These are phyloP conservation scores for Notolabrus celidotus DNA, from an alignment of 2,797 vertebrate genomes.

Conservation along the genomic window DNA sequence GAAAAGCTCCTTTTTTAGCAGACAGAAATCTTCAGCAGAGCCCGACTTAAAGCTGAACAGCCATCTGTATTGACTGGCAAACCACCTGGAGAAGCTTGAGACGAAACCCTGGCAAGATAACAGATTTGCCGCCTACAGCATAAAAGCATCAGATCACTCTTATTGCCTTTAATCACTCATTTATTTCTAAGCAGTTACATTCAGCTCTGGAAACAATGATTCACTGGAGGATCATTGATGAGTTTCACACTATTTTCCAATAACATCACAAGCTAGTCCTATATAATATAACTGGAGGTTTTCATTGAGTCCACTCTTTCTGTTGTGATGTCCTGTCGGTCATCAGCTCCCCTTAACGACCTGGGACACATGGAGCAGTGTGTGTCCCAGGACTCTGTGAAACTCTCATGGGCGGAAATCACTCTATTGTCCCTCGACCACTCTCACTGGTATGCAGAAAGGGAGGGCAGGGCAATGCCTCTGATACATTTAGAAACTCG, in stretches of 20 bases:
- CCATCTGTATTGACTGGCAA: no score
- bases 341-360: constrained; percentile 16
- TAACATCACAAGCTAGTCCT: no score
- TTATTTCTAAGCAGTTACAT: no score
- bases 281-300: no score
- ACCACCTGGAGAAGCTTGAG: background rate
- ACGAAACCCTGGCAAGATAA: background rate
- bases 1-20: no score
- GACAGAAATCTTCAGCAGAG: no score
- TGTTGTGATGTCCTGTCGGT: constrained; percentile 10
- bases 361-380: constrained; percentile 14
- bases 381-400: constrained; percentile 33
- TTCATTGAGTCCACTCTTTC: constrained; percentile 15
- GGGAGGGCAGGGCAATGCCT: constrained; percentile 69
- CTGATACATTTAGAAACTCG: constrained; percentile 77
- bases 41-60: no score
- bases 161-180: no score
- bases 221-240: no score
- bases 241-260: no score
- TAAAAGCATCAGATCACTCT: background rate
- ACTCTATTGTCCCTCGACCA: constrained; percentile 66
- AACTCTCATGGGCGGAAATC: constrained; percentile 45
- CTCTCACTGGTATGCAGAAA: constrained; percentile 74
- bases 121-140: background rate
- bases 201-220: no score